Base-by-base conservation (phyloP, 2,797 vertebrate species). In the Scleropages formosus region DNA sequence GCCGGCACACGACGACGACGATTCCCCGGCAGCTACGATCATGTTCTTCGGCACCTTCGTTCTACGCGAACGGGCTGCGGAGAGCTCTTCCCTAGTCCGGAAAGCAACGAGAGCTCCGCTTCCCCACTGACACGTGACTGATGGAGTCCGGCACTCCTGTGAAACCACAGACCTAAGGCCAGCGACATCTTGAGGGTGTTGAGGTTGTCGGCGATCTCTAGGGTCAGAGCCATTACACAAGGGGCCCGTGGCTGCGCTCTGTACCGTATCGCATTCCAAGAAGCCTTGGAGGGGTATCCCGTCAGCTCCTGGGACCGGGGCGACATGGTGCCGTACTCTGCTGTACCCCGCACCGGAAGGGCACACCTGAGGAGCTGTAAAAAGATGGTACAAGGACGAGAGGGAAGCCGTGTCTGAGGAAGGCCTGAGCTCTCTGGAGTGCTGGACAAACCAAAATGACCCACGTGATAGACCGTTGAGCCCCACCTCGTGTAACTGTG, bases 1-100 rank as follows among this genome's bases (percentile, higher is more conserved):
- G 58, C 68, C 31, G 51, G 68, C 4, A 18, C 51, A 71, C 69
- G 71, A 53, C 58, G 39, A 59, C 26, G 59, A 56, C 26, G 49
- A 71, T 59, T 71, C 39, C 69, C 49, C 69, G 39, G 26, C 26
- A 58, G 24, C 58, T 39, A 20, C 49, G 39, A 24, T 20, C 56
- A 59, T 71, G 27, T 31, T 71, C 26, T 24, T 31, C 31, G n/a
- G 24, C 27, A 20, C 56, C 8, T 18, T 31, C 26, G 12, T 49
- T 69, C 18, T n/a, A 16, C n/a, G 27, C 59, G 58, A 71, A 31
- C 31, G 39, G 27, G 12, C 51, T 71, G 53, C 31, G 49, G 53
- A 56, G 24, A 26, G 51, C 69, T 31, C 26, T 58, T 10, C 63
- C 27, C 53, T 58, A 15, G 24, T 71, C 53, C 49, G 71, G 51